Evolutionary conservation across 2,113 vertebrate genomes (phyloP).

Genomic region (Ophthalmolycus amberensis): DNA sequence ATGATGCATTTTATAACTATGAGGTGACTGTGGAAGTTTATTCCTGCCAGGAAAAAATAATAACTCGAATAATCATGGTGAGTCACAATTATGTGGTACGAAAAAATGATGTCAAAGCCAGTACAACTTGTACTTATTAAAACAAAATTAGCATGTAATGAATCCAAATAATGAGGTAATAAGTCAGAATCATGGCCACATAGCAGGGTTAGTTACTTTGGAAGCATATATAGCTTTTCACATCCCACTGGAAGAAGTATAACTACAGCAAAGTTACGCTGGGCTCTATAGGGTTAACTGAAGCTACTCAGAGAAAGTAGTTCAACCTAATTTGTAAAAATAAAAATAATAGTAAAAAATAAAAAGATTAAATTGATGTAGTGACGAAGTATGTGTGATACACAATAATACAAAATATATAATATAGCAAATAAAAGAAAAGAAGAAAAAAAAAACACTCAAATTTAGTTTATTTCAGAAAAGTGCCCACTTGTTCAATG

Average conservation of each 20-base stretch:
- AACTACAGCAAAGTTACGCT: background rate
- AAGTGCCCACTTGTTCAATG: no score
- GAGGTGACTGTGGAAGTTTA: background rate
- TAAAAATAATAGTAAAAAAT: no score
- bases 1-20: background rate
- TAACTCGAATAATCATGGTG: background rate
- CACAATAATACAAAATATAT: no score
- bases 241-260: background rate
- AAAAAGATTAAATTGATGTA: no score
- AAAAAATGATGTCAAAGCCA: background rate
- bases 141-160: background rate
- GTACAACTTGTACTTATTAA: background rate
- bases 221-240: no score
- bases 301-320: background rate
- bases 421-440: no score
- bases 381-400: no score
- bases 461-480: no score
- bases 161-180: no score
- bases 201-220: background rate
- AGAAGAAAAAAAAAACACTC: no score
- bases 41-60: background rate
- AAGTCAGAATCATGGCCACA: background rate
- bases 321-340: no score
- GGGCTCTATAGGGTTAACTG: background rate
- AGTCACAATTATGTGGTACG: background rate